phyloP scores from a whole-genome alignment of 2,888 invertebrate species.

The Hydriomena furcata region DNA sequence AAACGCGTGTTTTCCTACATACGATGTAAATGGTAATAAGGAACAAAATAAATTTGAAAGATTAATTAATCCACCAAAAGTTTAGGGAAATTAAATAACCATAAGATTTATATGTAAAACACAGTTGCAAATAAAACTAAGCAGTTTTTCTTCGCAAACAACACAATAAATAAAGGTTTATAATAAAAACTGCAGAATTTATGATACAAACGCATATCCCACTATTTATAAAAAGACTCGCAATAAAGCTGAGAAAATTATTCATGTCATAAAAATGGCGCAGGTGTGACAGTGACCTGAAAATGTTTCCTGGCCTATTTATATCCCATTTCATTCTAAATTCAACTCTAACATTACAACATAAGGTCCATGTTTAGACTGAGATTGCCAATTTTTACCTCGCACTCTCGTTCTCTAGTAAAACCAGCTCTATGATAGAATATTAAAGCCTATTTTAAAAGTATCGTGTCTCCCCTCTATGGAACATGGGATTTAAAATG shows the following conservation, averaged over 20 bases:
- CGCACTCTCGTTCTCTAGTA: background rate
- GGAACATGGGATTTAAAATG: slow-evolving; percentile 21
- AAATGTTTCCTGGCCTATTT: slow-evolving; percentile 36
- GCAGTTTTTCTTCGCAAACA: background rate
- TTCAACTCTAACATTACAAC: slow-evolving; percentile 13
- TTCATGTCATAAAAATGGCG: slow-evolving; percentile 27
- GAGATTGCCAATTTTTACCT: slow-evolving; percentile 16
- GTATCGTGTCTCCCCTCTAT: slow-evolving; percentile 8
- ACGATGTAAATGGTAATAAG: too few species aligned
- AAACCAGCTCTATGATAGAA: slow-evolving; percentile 12
- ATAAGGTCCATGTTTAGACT: slow-evolving; percentile 19
- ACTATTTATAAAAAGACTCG: slow-evolving; percentile 2
- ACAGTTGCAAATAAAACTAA: background rate
- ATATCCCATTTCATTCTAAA: slow-evolving; percentile 14
- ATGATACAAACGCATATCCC: slow-evolving; percentile 9
- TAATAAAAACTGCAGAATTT: slow-evolving; percentile 22
- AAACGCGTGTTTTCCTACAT: too few species aligned
- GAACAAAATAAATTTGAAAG: too few species aligned
- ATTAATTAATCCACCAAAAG: too few species aligned
- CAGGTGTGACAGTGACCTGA: slow-evolving; percentile 37
- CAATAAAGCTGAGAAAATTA: slow-evolving; percentile 17
- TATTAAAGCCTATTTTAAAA: slow-evolving; percentile 9
- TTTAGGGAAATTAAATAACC: too few species aligned
- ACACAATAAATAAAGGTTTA: slow-evolving; percentile 11
- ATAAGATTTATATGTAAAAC: background rate